phyloP scores from a whole-genome alignment of 1,140 invertebrate species.

The Homarus americanus region DNA sequence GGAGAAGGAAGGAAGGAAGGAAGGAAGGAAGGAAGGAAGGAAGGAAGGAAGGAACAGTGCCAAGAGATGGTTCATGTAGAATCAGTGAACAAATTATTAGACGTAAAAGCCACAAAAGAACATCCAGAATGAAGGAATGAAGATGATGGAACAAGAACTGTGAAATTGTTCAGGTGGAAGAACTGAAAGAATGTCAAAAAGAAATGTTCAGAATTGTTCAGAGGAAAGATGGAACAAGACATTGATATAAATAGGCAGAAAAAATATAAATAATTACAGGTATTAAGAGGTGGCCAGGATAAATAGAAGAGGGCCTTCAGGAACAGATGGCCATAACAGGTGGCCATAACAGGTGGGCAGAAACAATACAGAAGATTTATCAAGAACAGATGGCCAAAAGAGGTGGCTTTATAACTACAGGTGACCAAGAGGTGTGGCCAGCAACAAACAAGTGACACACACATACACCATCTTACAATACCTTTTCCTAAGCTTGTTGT shows the following conservation, averaged over 20 bases:
- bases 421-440: neutral
- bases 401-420: neutral
- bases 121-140: too few species aligned
- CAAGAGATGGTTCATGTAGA: too few species aligned
- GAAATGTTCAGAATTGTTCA: too few species aligned
- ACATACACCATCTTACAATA: conserved; percentile 30
- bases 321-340: neutral
- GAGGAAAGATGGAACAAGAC: too few species aligned
- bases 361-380: neutral
- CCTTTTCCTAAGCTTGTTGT: conserved; percentile 43
- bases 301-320: neutral
- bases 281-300: neutral
- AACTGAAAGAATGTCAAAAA: neutral
- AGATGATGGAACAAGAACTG: too few species aligned
- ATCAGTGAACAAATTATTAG: too few species aligned
- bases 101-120: too few species aligned
- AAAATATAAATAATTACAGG: neutral
- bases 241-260: too few species aligned
- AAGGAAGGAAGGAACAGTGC: too few species aligned
- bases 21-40: too few species aligned
- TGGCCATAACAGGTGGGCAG: neutral
- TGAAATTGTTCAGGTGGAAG: neutral
- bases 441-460: conserved; percentile 1
- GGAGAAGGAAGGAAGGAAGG: too few species aligned
- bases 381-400: conserved; percentile 7